Evolutionary conservation across 2,888 invertebrate genomes (phyloP).

Genomic region (Ennomos fuscantarius): DNA sequence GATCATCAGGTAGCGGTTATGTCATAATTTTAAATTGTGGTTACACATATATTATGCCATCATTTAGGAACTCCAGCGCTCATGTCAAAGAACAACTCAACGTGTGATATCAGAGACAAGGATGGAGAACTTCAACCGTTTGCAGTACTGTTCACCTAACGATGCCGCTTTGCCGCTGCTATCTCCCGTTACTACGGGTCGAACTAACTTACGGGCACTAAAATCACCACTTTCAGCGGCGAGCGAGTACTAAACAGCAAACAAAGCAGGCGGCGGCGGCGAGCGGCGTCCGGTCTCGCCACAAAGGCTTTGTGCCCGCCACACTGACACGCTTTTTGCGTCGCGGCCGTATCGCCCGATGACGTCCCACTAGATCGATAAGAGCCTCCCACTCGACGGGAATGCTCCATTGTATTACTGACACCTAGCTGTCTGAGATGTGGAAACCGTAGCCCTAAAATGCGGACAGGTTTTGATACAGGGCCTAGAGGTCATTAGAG

Average conservation of each 20-base stretch:
- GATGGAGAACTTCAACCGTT: conserved; percentile 2
- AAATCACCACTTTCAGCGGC: conserved; percentile 76
- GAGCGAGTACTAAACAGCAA: conserved; percentile 77
- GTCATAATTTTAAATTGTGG: no score
- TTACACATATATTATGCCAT: no score
- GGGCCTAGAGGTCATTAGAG: conserved; percentile 27
- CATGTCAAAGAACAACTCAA: no score
- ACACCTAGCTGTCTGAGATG: conserved; percentile 80
- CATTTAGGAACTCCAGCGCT: no score
- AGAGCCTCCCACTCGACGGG: conserved; percentile 81
- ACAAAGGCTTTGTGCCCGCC: conserved; percentile 78
- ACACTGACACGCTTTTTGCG: conserved; percentile 83
- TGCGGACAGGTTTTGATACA: conserved; percentile 45
- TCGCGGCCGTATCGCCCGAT: conserved; percentile 81
- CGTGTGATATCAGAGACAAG: no score
- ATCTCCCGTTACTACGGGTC: conserved; percentile 47
- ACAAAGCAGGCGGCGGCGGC: conserved; percentile 75
- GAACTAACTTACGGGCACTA: conserved; percentile 64
- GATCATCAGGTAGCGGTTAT: no score
- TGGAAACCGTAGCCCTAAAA: conserved; percentile 79
- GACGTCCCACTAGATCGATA: conserved; percentile 84
- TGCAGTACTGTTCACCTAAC: conserved; percentile 17
- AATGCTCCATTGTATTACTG: conserved; percentile 80
- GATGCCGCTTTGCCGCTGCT: conserved; percentile 24
- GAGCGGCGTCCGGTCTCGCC: conserved; percentile 78